Base-by-base conservation (phyloP, 2,888 invertebrate genomes). In the Mythimna albipuncta region DNA sequence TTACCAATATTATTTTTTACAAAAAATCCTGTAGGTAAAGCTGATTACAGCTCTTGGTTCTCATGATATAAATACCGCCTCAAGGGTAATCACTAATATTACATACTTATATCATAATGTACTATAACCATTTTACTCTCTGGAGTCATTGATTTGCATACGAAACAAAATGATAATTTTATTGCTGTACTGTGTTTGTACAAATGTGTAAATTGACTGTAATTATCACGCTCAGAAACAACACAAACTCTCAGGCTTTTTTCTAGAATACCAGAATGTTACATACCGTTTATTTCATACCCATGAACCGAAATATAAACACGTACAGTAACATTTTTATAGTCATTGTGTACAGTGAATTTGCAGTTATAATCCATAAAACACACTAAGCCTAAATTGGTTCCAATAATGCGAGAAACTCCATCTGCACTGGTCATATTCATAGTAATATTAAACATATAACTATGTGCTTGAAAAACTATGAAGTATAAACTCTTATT, bases 381-480 rank as follows among this genome's bases (percentile, higher is more conserved):
- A 69, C 91, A 91, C 68, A 94, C 92, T 19, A 98, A 90, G 11
- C 98, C 98, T 58, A 97, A 82, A 91, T 98, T 97, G 2, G 96
- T 97, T 0, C 98, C 98, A 19, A 86, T 94, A 4, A 97, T 91
- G 1, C 1, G 0, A 52, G 13, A 11, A 3, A 6, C 2, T 21
- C 1, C 32, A 0, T 6, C 73, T 88, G 90, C 19, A 91, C 87
- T 88, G 65, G 88, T 90, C 75, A 94, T 97, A 38, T 97, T 97
- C 54, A 98, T 85, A 0, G 96, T 96, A 0, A 98, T 89, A 89
- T 97, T 97, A 73, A 96, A 90, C 19, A 96, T 83, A 79, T 97
- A 97, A 64, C 97, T 96, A 88, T 98, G 98, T 6, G 96, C 96
- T 97, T 98, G 98, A 57, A 97, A 91, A 72, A 98, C 90, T 26